A percentile compares a stretch with the other conserved stretches of the same genome.
Evolutionary conservation across 1,140 invertebrate genomes (phyloP).

Genomic region (Halesus radiatus): DNA sequence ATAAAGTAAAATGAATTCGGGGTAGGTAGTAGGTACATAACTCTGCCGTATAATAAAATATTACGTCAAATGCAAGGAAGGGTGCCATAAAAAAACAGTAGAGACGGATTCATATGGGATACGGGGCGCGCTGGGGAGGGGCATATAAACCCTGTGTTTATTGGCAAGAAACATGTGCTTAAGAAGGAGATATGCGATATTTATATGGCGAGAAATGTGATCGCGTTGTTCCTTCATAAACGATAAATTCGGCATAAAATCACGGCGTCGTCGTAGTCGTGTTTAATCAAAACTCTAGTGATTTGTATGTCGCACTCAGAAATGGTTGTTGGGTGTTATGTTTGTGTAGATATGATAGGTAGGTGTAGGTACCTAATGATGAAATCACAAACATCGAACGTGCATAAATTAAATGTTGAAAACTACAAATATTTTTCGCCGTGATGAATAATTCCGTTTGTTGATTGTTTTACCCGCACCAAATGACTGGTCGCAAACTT

Average conservation of each 20-base stretch:
- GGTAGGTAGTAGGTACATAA: constrained; percentile 35
- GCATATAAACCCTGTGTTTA: constrained; percentile 53
- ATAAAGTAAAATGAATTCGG: constrained; percentile 57
- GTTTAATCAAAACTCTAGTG: constrained; percentile 21
- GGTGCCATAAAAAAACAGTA: constrained; percentile 50
- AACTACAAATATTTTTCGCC: no score
- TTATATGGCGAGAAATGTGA: constrained; percentile 46
- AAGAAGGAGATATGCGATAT: constrained; percentile 51
- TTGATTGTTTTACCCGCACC: no score
- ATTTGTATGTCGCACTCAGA: neutral
- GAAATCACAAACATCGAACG: no score
- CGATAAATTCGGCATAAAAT: constrained; percentile 35
- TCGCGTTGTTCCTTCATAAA: constrained; percentile 29
- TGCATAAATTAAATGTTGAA: no score
- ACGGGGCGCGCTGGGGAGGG: constrained; percentile 9
- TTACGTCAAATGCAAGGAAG: constrained; percentile 57
- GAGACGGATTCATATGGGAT: constrained; percentile 22
- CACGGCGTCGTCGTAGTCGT: constrained; percentile 16
- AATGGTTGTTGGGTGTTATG: no score
- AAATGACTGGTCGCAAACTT: no score
- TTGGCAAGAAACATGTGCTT: constrained; percentile 54
- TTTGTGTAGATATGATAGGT: no score
- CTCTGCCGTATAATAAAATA: constrained; percentile 52
- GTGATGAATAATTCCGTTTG: no score
- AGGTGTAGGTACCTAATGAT: no score